Evolutionary conservation across 2,113 vertebrate genomes (phyloP).

Genomic region (Podarcis muralis): DNA sequence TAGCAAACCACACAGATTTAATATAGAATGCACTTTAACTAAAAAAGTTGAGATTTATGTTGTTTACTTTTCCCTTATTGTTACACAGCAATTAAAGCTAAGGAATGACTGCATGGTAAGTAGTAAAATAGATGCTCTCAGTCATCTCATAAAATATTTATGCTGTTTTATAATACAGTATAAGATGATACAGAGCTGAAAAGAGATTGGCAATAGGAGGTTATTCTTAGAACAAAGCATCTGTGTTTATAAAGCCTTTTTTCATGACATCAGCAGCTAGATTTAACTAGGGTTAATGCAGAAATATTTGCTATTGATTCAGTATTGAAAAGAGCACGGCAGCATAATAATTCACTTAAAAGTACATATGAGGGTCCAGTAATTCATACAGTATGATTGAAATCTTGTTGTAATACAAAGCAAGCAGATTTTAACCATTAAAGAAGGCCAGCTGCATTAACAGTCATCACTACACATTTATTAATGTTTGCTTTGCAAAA

Average conservation of each 20-base stretch:
- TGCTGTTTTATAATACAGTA: slow-evolving; percentile 74
- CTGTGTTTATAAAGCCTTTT: slow-evolving; percentile 75
- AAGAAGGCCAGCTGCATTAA: slow-evolving; percentile 1
- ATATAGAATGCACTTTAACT: slow-evolving; percentile 52
- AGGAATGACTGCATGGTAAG: slow-evolving; percentile 69
- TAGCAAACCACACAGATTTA: slow-evolving; percentile 57
- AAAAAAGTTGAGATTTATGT: slow-evolving; percentile 68
- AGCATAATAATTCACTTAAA: slow-evolving; percentile 9
- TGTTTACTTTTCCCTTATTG: slow-evolving; percentile 65
- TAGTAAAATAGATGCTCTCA: slow-evolving; percentile 74
- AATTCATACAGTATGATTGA: slow-evolving; percentile 23
- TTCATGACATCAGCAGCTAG: slow-evolving; percentile 66
- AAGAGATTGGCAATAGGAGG: slow-evolving; percentile 59
- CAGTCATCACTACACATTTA: background rate
- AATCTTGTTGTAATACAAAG: slow-evolving; percentile 6
- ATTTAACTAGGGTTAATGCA: slow-evolving; percentile 58
- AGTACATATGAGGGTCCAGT: slow-evolving; percentile 30
- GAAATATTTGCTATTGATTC: slow-evolving; percentile 56
- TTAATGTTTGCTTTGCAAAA: background rate
- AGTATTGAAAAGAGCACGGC: slow-evolving; percentile 49
- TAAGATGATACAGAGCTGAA: slow-evolving; percentile 71
- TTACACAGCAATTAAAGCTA: slow-evolving; percentile 74
- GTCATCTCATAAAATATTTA: slow-evolving; percentile 79
- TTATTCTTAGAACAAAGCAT: slow-evolving; percentile 76
- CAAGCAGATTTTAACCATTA: slow-evolving; percentile 26